These are phyloP conservation scores for Heliconius aoede DNA, from an alignment of 2,888 invertebrate species.

Conservation along the genomic window DNA sequence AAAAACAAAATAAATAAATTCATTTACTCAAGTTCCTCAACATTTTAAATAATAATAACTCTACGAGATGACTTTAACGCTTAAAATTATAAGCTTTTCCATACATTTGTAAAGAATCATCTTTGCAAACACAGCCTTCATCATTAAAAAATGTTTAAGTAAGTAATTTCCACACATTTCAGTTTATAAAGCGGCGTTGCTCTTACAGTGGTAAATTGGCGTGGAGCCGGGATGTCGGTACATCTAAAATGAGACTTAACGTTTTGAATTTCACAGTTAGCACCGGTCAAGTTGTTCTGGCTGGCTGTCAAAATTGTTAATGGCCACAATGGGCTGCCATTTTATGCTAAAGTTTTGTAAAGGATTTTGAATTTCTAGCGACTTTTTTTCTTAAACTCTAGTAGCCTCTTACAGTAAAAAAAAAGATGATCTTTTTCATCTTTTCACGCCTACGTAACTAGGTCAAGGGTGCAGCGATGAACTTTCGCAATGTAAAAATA, in stretches of 20 bases:
- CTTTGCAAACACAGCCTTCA: neutral
- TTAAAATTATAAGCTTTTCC: constrained; percentile 10
- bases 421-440: neutral
- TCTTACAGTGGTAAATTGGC: constrained; percentile 64
- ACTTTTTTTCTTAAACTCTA: constrained; percentile 7
- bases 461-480: constrained; percentile 5
- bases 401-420: neutral
- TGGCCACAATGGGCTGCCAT: constrained; percentile 18
- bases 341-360: neutral
- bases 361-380: constrained; percentile 17
- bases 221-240: constrained; percentile 54
- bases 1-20: too few relatives aligned
- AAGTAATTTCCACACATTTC: constrained; percentile 58
- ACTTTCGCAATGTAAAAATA: neutral
- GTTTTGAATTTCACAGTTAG: constrained; percentile 60
- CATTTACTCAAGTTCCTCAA: too few relatives aligned
- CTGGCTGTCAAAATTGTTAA: constrained; percentile 44
- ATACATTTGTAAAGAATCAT: neutral
- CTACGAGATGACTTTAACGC: neutral
- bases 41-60: neutral
- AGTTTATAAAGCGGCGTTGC: constrained; percentile 61
- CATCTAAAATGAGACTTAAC: constrained; percentile 68
- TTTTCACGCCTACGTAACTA: neutral
- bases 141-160: constrained; percentile 11
- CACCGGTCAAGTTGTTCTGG: constrained; percentile 45